Percentiles rank a stretch among this genome's conserved stretches.
phyloP scores from a whole-genome alignment of 2,888 invertebrate genomes.

The Lingula anatina region DNA sequence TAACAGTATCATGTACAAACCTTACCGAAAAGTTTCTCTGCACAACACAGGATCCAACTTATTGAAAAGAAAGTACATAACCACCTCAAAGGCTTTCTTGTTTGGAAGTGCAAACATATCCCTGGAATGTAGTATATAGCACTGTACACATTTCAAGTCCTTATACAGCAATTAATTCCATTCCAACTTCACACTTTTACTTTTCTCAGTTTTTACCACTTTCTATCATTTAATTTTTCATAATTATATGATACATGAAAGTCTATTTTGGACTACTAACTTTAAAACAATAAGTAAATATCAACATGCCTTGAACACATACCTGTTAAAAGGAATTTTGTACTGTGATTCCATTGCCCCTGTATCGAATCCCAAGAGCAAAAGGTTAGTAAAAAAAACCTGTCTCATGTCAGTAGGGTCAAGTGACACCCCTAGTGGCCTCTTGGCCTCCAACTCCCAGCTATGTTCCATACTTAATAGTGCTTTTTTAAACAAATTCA shows the following conservation, averaged over 20 bases:
- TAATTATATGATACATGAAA: too few relatives aligned
- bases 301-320: too few relatives aligned
- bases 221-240: too few relatives aligned
- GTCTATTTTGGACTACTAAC: too few relatives aligned
- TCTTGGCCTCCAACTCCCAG: too few relatives aligned
- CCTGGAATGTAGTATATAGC: too few relatives aligned
- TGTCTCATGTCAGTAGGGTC: conserved; percentile 16
- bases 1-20: too few relatives aligned
- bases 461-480: too few relatives aligned
- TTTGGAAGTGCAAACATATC: conserved; percentile 49
- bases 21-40: conserved; percentile 45
- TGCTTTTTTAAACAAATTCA: too few relatives aligned
- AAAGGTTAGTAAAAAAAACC: conserved; percentile 41
- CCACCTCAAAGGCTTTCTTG: conserved; percentile 44
- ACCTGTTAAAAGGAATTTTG: conserved; percentile 45
- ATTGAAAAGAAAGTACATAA: conserved; percentile 42
- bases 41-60: conserved; percentile 38
- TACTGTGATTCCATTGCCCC: conserved; percentile 30
- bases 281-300: too few relatives aligned
- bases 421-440: too few relatives aligned
- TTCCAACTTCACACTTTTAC: background rate
- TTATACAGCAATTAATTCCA: background rate
- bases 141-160: background rate
- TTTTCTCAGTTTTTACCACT: too few relatives aligned
- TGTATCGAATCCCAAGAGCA: conserved; percentile 42